Evolutionary conservation across 2,888 invertebrate genomes (phyloP), one percentile per base, ranked within the genome.

Genomic region (Rhamnusium bicolor): DNA sequence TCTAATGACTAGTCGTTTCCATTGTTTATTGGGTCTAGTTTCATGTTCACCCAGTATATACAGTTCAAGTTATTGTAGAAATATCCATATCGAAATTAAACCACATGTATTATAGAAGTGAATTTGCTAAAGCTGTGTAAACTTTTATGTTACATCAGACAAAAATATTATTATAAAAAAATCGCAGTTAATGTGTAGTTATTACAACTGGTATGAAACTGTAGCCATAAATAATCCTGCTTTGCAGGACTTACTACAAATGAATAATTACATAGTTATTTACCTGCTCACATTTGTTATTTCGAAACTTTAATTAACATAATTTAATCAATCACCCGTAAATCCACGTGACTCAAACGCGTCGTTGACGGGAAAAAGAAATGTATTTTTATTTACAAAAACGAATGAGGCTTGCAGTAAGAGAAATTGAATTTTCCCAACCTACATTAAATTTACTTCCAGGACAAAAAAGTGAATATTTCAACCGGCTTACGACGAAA

Each of bases 401-500:
- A 65, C 65, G 40, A 56, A 53, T n/a, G 21, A 8, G 21, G 29
- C n/a, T 51, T 16, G 14, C 60, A 53, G 32, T 16, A 49, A 18
- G 56, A 63, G 65, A 75, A 73, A 73, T 73, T 73, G 62, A 68
- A 72, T 72, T 68, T 62, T 27, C 56, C 24, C 62, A 27, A 24
- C 27, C 62, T 56, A 24, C 56, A 14, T 67, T 56, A 56, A 40
- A 51, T 65, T 60, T 51, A 46, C 60, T 60, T 49, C 47, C 14
- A 18, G 24, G 67, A 16, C 14, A 12, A 46, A 40, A 75, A 76
- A 80, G 71, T 77, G 75, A 79, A 79, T 78, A 80, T 79, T 77
- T 77, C 74, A 77, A 54, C 60, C 61, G 49, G 58, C 67, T 72
- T 71, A 77, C 73, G 72, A 75, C 71, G 27, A 80, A 82, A 81